phyloP scores from a whole-genome alignment of 2,113 vertebrate genomes.

The Channa maculata region DNA sequence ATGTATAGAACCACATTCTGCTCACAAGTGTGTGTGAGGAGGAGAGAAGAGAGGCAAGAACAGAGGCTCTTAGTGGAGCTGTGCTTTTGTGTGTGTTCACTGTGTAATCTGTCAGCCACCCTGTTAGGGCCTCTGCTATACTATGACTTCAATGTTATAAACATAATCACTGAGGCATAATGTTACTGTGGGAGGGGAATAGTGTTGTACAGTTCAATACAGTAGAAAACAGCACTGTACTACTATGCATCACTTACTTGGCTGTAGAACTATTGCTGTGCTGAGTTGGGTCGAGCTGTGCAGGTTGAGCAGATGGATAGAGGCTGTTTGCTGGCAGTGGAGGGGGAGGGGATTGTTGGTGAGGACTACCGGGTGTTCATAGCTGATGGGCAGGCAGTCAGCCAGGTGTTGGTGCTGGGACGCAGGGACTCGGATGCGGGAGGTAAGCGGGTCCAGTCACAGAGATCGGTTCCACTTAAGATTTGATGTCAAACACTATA shows the following conservation, averaged over 20 bases:
- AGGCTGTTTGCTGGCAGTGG: slow-evolving; percentile 46
- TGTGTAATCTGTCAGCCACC: slow-evolving; percentile 30
- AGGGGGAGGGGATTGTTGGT: slow-evolving; percentile 57
- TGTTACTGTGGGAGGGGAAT: slow-evolving; percentile 28
- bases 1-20: slow-evolving; percentile 24
- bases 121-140: slow-evolving; percentile 30
- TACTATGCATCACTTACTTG: slow-evolving; percentile 27
- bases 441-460: slow-evolving; percentile 60
- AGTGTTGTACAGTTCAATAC: slow-evolving; percentile 11
- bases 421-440: slow-evolving; percentile 31
- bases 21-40: slow-evolving; percentile 1
- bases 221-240: slow-evolving; percentile 20
- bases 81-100: slow-evolving; percentile 59
- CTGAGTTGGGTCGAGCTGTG: slow-evolving; percentile 16
- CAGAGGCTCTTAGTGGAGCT: slow-evolving; percentile 32
- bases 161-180: slow-evolving; percentile 56
- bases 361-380: slow-evolving; percentile 75
- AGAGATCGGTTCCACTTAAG: slow-evolving; percentile 4
- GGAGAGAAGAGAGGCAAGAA: slow-evolving; percentile 19
- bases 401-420: slow-evolving; percentile 66
- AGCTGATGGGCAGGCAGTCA: slow-evolving; percentile 52
- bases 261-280: slow-evolving; percentile 10
- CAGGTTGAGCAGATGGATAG: slow-evolving; percentile 31
- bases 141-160: slow-evolving; percentile 28
- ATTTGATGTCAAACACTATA: slow-evolving; percentile 1